A percentile compares a stretch with the other conserved stretches of the same genome.
These are phyloP conservation scores for Lineus longissimus DNA, from an alignment of 1,140 invertebrate species.

Conservation along the genomic window DNA sequence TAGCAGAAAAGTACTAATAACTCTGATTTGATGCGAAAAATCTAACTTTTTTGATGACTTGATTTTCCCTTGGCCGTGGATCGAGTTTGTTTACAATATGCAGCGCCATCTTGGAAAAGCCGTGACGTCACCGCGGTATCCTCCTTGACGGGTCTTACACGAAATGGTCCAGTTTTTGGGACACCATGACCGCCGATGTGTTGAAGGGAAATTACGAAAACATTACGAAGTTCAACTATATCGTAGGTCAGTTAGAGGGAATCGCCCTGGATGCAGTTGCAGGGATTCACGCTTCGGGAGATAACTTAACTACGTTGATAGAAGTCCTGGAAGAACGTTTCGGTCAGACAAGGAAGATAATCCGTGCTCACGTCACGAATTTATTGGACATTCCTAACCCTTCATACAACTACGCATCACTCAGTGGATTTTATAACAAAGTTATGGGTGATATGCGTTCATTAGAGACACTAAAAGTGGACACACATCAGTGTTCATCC, in stretches of 20 bases:
- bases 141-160: not conserved
- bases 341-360: not conserved
- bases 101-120: too few relatives aligned
- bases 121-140: too few relatives aligned
- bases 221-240: not conserved
- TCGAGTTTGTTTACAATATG: too few relatives aligned
- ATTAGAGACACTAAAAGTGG: not conserved
- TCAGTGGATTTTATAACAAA: constrained; percentile 1
- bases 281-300: not conserved
- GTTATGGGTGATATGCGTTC: not conserved
- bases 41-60: too few relatives aligned
- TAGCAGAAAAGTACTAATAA: too few relatives aligned
- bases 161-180: not conserved
- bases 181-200: not conserved
- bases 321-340: not conserved
- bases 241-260: not conserved
- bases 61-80: too few relatives aligned
- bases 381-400: not conserved
- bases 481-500: not conserved
- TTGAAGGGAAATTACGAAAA: not conserved
- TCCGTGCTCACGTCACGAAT: not conserved
- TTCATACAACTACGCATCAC: not conserved
- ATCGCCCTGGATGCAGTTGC: not conserved
- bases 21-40: too few relatives aligned
- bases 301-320: not conserved